Percentiles rank a stretch among this genome's conserved stretches.
These are phyloP conservation scores for Melipona beecheii DNA, from an alignment of 2,888 invertebrate genomes.

Conservation along the genomic window DNA sequence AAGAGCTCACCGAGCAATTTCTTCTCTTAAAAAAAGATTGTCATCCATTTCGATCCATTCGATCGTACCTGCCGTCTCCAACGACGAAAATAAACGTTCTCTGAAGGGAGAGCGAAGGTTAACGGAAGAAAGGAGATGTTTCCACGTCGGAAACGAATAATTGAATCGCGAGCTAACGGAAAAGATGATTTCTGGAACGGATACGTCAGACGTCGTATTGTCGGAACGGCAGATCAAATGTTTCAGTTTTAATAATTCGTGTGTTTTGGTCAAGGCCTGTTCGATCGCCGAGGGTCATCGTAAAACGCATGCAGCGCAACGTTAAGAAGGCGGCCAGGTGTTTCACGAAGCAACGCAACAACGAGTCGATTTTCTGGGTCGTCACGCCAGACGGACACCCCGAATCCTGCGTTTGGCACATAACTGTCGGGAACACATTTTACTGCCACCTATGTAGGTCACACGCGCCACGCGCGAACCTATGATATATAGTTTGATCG, in stretches of 20 bases:
- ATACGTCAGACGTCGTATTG: slow-evolving; percentile 22
- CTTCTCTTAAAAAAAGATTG: background rate
- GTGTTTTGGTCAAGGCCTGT: slow-evolving; percentile 40
- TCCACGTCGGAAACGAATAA: slow-evolving; percentile 36
- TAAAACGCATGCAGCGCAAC: slow-evolving; percentile 39
- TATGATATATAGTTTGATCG: slow-evolving; percentile 36
- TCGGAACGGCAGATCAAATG: slow-evolving; percentile 25
- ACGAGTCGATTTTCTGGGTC: slow-evolving; percentile 74
- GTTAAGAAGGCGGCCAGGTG: slow-evolving; percentile 73
- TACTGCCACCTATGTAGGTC: slow-evolving; percentile 65
- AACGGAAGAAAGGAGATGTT: slow-evolving; percentile 13
- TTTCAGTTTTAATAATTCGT: slow-evolving; percentile 47
- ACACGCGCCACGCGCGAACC: slow-evolving; percentile 57
- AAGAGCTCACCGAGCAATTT: background rate
- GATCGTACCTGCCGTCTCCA: background rate
- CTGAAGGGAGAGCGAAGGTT: background rate
- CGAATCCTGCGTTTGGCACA: slow-evolving; percentile 71
- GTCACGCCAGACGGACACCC: slow-evolving; percentile 76
- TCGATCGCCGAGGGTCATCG: slow-evolving; percentile 61
- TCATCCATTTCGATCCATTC: no score
- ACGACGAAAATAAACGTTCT: background rate
- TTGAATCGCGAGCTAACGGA: slow-evolving; percentile 25
- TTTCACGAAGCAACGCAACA: slow-evolving; percentile 60
- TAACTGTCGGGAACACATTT: slow-evolving; percentile 61
- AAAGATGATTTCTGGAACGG: slow-evolving; percentile 37